phyloP scores from a whole-genome alignment of 1,140 invertebrate genomes.

The Macrocentrus cingulum region DNA sequence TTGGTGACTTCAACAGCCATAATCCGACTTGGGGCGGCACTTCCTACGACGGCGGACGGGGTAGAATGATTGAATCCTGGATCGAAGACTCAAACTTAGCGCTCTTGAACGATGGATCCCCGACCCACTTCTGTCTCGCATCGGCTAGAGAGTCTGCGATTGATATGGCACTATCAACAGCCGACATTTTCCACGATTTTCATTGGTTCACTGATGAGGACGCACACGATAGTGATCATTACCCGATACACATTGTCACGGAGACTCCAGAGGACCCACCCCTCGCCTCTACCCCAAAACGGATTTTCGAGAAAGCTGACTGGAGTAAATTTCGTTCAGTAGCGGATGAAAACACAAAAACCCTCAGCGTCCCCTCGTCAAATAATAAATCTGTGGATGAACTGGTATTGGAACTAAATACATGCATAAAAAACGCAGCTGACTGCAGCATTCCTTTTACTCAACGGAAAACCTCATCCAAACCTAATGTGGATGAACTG shows the following conservation, averaged over 20 bases:
- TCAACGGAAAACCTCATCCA: no score
- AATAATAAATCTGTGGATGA: no score
- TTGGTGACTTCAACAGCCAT: slow-evolving; percentile 42
- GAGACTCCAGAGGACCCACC: background rate
- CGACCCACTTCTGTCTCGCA: slow-evolving; percentile 36
- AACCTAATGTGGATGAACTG: no score
- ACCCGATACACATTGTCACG: background rate
- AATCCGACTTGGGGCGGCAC: slow-evolving; percentile 39
- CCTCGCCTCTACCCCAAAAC: background rate
- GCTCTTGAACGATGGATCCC: slow-evolving; percentile 37
- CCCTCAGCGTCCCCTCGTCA: no score
- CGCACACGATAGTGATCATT: slow-evolving; percentile 33
- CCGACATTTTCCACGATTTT: slow-evolving; percentile 30
- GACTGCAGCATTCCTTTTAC: no score
- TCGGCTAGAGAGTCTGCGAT: slow-evolving; percentile 35
- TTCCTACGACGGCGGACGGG: slow-evolving; percentile 34
- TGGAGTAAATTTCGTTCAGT: no score
- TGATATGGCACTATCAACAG: slow-evolving; percentile 36
- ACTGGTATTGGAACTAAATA: no score
- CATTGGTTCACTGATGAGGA: slow-evolving; percentile 38
- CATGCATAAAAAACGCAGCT: no score
- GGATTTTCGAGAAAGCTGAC: background rate
- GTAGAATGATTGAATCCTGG: slow-evolving; percentile 35
- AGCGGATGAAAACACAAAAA: no score
- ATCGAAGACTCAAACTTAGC: slow-evolving; percentile 30